Evolutionary conservation across 2,888 invertebrate species (phyloP), one percentile per base, ranked within the genome.

Genomic region (Labia minor): DNA sequence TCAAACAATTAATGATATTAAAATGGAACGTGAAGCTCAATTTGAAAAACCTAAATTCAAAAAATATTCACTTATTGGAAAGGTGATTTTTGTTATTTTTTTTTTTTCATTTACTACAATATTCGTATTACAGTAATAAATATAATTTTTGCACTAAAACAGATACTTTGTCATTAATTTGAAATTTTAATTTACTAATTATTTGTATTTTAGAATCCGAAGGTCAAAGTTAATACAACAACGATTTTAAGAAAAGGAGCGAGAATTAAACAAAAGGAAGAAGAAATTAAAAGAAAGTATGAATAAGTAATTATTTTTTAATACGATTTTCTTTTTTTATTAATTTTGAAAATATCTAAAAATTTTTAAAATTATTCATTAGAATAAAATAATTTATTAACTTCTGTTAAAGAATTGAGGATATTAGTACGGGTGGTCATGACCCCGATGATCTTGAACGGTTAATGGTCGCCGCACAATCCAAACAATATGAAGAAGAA

Each of bases 221-320:
- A 16, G 6, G 65, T 67, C n/a, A 67, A 67, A 19, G 19, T 62
- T n/a, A 67, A 61, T n/a, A 62, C 67, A 1, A 37, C 67, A 11
- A 65, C 67, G 14, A 63, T 67, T n/a, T 37, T 67, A 37, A 21
- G 67, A 14, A 65, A 67, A 62, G 67, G 65, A 16, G 63, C 65
- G 4, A 19, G 62, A 14, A 19, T 67, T 10, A 26, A 33, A 49
- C 49, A 65, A 16, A 37, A 62, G 16, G 65, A 67, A 49, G 62
- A 62, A n/a, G 21, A 65, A 10, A 20, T 62, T n/a, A 61, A 65
- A 18, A 62, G 65, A n/a, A 62, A 62, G 67, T 67, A 19, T 10
- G 49, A 49, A 3, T 11, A 8, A 33, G 33, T 33, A 11, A 33
- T 8, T 8, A 33, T 8, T 33, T 33, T 8, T 33, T 33, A 33